Evolutionary conservation across 2,888 invertebrate genomes (phyloP).

Genomic region (Tridacna gigas): DNA sequence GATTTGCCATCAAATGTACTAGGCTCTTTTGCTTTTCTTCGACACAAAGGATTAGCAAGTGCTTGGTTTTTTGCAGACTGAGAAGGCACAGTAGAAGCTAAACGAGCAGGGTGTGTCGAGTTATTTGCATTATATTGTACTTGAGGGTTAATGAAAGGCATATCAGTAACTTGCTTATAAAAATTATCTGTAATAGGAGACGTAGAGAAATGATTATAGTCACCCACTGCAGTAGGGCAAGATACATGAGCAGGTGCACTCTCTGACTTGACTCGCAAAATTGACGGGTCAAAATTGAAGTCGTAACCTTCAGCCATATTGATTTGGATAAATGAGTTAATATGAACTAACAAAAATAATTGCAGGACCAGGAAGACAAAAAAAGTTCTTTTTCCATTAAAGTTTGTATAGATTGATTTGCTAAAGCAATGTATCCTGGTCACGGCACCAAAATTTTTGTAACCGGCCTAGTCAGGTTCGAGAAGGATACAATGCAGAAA

Average conservation of each 20-base stretch:
- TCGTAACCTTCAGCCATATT: too few species aligned
- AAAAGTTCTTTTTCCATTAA: not conserved
- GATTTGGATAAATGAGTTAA: not conserved
- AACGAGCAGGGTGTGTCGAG: not conserved
- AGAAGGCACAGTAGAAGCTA: not conserved
- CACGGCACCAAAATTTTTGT: not conserved
- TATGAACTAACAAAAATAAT: not conserved
- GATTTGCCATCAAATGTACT: constrained; percentile 57
- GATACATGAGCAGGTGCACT: too few species aligned
- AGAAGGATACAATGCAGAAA: too few species aligned
- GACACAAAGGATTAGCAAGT: not conserved
- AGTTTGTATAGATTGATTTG: not conserved
- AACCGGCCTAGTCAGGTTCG: not conserved
- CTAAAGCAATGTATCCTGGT: not conserved
- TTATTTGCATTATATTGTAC: not conserved
- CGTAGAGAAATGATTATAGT: too few species aligned
- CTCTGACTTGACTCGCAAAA: too few species aligned
- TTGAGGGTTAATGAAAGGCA: not conserved
- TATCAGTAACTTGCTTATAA: not conserved
- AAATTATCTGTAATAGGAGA: not conserved
- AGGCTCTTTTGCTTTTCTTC: constrained; percentile 51
- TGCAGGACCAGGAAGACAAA: not conserved
- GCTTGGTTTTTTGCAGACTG: not conserved
- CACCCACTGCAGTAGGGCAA: too few species aligned
- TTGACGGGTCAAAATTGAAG: too few species aligned